Base-by-base conservation (phyloP, 2,888 invertebrate genomes). In the Campoplex nolae region DNA sequence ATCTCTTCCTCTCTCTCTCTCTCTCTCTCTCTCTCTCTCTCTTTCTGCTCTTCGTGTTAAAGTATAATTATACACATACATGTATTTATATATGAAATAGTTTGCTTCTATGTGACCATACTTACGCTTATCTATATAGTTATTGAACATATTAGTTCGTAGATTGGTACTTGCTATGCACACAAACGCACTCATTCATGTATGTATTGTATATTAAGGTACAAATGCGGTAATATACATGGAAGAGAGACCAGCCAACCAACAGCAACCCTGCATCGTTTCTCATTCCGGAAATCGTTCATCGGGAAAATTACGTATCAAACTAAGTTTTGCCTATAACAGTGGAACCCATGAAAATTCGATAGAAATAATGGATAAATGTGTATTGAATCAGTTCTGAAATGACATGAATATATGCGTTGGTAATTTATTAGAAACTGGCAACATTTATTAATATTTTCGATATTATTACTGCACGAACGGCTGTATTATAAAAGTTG, bases 261-360 rank as follows among this genome's bases (percentile, higher is more conserved):
- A 80, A 81, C 81, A 86, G 56, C 58, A 54, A 73, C 83, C 82
- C 71, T 77, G 76, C 79, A 73, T 83, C 75, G 79, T 80, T 85
- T 88, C 81, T 88, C 83, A 84, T 85, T 81, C 75, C 78, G 83
- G 77, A 82, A 88, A 83, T 85, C 75, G 83, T 85, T 87, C 88
- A 70, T 86, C 83, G 79, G 82, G 87, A 83, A 85, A 88, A 87
- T 87, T 87, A 85, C 85, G 85, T 81, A 84, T 82, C 81, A 79
- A 88, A 86, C 84, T 85, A 75, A 84, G 81, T 86, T 82, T 80
- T 71, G 71, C 32, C 42, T 54, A 32, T 56, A 67, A 42, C 70
- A 35, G 3, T 67, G 16, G 62, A 9, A 76, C 58, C 71, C 62
- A 38, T n/a, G 83, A 67, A 54, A 67, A 78, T 86, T 76, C 76